These are phyloP conservation scores for Lasius platythorax DNA, from an alignment of 2,888 invertebrate species.

Conservation along the genomic window DNA sequence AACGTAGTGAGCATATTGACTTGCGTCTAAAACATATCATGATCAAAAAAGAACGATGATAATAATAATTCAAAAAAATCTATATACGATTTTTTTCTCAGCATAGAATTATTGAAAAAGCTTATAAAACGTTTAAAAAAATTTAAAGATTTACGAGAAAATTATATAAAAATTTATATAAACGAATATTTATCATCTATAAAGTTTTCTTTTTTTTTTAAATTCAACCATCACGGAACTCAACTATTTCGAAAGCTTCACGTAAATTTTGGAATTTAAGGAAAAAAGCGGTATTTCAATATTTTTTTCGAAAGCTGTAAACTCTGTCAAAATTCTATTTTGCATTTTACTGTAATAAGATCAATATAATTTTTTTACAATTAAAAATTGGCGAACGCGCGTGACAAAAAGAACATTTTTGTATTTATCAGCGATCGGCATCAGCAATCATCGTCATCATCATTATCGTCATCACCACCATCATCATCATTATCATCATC, in stretches of 20 bases:
- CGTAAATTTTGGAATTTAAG: neutral
- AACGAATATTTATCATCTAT: neutral
- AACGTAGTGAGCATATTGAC: slow-evolving; percentile 96
- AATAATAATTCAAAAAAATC: neutral
- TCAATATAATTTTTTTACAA: neutral
- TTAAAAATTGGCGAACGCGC: neutral
- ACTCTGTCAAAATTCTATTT: neutral
- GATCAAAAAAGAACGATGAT: slow-evolving; percentile 1
- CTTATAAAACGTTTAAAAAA: neutral
- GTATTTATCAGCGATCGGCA: neutral
- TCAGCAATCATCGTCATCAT: slow-evolving; percentile 14
- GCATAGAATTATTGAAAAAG: neutral
- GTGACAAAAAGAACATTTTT: neutral
- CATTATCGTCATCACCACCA: neutral
- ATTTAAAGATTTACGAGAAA: neutral
- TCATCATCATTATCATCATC: neutral
- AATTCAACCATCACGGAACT: neutral
- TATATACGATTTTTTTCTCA: neutral
- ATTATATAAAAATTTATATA: neutral
- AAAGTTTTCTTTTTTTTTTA: neutral
- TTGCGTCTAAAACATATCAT: slow-evolving; percentile 90
- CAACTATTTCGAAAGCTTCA: neutral
- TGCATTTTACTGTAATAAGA: neutral
- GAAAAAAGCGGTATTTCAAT: neutral
- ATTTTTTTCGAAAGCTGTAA: neutral